Evolutionary conservation across 2,113 vertebrate genomes (phyloP).

Genomic region (Rhynchopsitta pachyrhyncha): DNA sequence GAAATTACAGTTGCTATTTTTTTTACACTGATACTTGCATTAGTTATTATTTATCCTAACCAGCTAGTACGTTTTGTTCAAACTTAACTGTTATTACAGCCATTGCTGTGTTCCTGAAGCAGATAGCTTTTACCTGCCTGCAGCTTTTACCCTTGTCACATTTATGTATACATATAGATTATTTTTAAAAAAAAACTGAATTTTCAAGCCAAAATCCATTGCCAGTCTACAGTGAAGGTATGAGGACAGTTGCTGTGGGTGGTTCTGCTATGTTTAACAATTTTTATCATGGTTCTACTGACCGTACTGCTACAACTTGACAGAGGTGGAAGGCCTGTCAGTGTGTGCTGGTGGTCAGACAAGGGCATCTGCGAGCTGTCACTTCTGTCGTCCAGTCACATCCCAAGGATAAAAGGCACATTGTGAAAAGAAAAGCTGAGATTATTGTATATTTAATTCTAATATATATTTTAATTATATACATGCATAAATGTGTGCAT

Average conservation of each 20-base stretch:
- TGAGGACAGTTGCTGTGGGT: neutral
- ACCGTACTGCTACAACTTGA: neutral
- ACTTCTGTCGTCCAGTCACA: fast-evolving
- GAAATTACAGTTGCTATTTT: neutral
- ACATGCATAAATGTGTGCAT: neutral
- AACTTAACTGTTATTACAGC: neutral
- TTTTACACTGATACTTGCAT: neutral
- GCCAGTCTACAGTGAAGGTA: neutral
- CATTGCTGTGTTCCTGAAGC: neutral
- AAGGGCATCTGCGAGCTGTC: fast-evolving
- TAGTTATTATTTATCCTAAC: neutral
- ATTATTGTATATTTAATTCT: neutral
- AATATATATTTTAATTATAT: neutral
- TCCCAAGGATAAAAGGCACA: neutral
- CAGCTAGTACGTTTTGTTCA: neutral
- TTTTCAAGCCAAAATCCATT: neutral
- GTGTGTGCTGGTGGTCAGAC: neutral
- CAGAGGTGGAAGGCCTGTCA: neutral
- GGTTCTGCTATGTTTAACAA: neutral
- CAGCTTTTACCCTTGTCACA: neutral
- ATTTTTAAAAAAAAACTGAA: too few relatives aligned
- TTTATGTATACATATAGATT: neutral
- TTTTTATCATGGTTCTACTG: neutral
- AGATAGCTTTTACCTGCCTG: neutral
- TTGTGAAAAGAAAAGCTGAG: neutral